phyloP scores from a whole-genome alignment of 2,888 invertebrate species.

The Erynnis tages region DNA sequence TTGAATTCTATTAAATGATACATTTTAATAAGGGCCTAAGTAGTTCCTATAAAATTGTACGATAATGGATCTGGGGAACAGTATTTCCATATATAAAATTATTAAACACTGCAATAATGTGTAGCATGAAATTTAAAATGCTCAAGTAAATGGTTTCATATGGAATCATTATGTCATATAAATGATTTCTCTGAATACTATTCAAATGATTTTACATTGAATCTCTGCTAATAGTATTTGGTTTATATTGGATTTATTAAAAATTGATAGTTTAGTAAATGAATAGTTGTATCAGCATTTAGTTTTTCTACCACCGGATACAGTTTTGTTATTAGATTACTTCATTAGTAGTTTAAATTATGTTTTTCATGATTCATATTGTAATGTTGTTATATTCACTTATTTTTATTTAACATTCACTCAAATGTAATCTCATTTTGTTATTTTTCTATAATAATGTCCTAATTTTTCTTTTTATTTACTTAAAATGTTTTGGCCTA shows the following conservation, averaged over 20 bases:
- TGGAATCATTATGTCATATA: neutral
- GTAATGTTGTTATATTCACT: constrained; percentile 26
- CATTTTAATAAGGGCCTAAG: constrained; percentile 1
- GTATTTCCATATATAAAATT: too few species aligned
- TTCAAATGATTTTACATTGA: constrained; percentile 15
- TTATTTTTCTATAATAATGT: constrained; percentile 38
- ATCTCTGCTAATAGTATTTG: constrained; percentile 15
- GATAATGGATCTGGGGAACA: too few species aligned
- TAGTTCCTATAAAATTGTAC: neutral
- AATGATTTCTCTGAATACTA: neutral
- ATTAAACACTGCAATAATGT: too few species aligned
- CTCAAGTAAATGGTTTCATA: neutral
- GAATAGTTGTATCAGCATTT: constrained; percentile 17
- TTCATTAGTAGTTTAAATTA: constrained; percentile 28
- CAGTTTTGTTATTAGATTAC: constrained; percentile 34
- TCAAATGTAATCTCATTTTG: constrained; percentile 67
- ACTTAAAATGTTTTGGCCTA: constrained; percentile 27
- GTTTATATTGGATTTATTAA: neutral
- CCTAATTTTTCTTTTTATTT: constrained; percentile 32
- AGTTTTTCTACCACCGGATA: constrained; percentile 20
- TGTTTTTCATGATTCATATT: constrained; percentile 34
- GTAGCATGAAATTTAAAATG: too few species aligned
- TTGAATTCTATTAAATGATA: neutral
- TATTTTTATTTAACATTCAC: constrained; percentile 42
- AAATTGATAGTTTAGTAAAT: constrained; percentile 12